Conservation (phyloP, 2,888 invertebrate species). For the Orchesellides sinensis region DNA sequence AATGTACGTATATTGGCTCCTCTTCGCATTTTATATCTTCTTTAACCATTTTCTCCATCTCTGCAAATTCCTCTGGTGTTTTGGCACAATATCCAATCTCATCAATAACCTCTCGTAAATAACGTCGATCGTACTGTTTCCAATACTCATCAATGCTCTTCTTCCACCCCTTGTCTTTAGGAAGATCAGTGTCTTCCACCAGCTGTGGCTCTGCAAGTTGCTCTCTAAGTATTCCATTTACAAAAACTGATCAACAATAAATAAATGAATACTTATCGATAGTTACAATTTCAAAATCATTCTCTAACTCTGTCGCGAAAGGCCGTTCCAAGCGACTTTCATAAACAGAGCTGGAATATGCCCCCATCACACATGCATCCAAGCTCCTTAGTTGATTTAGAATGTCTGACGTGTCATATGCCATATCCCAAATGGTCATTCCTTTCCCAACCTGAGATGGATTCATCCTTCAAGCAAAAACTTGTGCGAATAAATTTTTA, state of each 20-base stretch:
- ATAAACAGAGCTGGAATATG: slow-evolving; percentile 45
- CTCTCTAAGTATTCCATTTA: slow-evolving; percentile 25
- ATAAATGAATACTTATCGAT: background rate
- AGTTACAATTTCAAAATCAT: background rate
- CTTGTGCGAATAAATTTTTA: background rate
- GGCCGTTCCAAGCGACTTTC: slow-evolving; percentile 61
- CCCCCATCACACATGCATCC: slow-evolving; percentile 67
- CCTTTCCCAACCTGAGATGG: slow-evolving; percentile 52
- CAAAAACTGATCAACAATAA: background rate
- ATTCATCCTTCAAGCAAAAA: slow-evolving; percentile 38
- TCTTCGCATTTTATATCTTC: too few species aligned
- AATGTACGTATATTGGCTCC: too few species aligned
- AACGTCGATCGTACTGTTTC: slow-evolving; percentile 52
- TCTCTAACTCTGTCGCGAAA: slow-evolving; percentile 32
- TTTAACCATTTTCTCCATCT: background rate
- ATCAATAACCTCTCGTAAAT: slow-evolving; percentile 22
- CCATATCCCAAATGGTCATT: slow-evolving; percentile 64
- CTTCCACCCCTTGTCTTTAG: slow-evolving; percentile 35
- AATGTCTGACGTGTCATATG: slow-evolving; percentile 59
- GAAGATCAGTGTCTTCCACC: background rate
- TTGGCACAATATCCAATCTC: slow-evolving; percentile 29
- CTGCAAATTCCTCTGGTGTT: slow-evolving; percentile 5
- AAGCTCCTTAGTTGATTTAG: slow-evolving; percentile 62
- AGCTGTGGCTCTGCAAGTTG: background rate
- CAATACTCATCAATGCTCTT: slow-evolving; percentile 55